Evolutionary conservation across 2,113 vertebrate species (phyloP), one percentile per base, ranked within the genome.

Genomic region (Rhabdornis inornatus): DNA sequence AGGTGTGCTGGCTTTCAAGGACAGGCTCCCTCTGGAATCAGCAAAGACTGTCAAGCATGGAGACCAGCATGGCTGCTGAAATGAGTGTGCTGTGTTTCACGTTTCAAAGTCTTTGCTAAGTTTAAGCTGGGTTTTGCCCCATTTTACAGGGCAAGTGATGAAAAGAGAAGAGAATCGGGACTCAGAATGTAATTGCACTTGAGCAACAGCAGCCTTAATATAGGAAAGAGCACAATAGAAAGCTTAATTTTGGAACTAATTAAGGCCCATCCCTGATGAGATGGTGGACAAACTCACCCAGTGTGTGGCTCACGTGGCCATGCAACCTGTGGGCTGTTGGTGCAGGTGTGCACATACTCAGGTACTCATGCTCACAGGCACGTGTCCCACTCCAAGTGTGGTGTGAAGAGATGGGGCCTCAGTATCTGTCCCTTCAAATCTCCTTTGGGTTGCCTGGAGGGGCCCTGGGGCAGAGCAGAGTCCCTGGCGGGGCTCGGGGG

Each of bases 291-390:
- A 72, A 23, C 59, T 11, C 22, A 8, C 7, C 23, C 49, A 22
- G 25, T 1, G 25, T 4, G 6, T 13, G 63, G 47, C 77, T 74
- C 37, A 11, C 0, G 1, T 23, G 80, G 24, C 20, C 0, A 0
- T 49, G 72, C 44, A 42, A 17, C 10, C 52, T 19, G 59, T 11
- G 80, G 60, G 78, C 6, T 21, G n/a, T 8, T 39, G 79, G 30
- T 47, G 49, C 37, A 13, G 0, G 3, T 31, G 28, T 65, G 71
- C 28, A 8, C 0, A 4, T 15, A 4, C 63, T 28, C 19, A 0
- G 57, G 40, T 33, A 14, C 10, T 82, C 21, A 1, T 59, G 39
- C 56, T 82, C 27, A 1, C 2, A 14, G 37, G 61, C n/a, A 40
- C 13, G 1, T 0, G 0, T 65, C 66, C 68, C 23, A 2, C 23